Evolutionary conservation across 2,888 invertebrate genomes (phyloP).

Genomic region (Papilio gigon): DNA sequence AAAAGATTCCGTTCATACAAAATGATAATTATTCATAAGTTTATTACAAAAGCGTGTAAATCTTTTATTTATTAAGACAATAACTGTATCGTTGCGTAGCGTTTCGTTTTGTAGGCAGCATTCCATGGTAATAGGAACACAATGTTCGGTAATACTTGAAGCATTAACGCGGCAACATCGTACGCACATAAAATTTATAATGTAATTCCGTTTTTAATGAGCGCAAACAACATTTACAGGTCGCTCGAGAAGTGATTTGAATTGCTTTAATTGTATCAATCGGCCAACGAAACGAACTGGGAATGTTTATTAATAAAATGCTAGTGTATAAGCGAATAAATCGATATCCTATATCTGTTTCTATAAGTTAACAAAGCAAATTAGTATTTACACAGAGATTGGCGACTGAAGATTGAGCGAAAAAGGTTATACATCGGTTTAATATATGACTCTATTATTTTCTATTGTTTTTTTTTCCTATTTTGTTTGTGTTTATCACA

Average conservation of each 20-base stretch:
- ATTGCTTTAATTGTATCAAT: constrained; percentile 72
- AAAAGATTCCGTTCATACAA: background rate
- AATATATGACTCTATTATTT: too few relatives aligned
- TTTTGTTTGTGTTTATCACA: background rate
- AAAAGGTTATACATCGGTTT: too few relatives aligned
- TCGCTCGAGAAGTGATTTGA: constrained; percentile 74
- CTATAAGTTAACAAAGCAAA: too few relatives aligned
- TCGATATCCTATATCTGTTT: too few relatives aligned
- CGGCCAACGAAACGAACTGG: constrained; percentile 64
- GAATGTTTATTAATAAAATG: constrained; percentile 42
- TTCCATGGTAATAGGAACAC: constrained; percentile 50
- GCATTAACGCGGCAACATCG: constrained; percentile 64
- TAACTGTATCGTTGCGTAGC: constrained; percentile 10
- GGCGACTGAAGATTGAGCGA: background rate
- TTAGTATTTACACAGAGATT: too few relatives aligned
- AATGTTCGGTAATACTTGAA: constrained; percentile 66
- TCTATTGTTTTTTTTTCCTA: background rate
- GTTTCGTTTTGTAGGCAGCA: constrained; percentile 27
- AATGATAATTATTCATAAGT: constrained; percentile 9
- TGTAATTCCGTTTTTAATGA: constrained; percentile 74
- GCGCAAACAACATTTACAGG: constrained; percentile 75
- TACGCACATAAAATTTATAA: constrained; percentile 73
- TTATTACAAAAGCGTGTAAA: constrained; percentile 19
- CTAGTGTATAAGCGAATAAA: background rate
- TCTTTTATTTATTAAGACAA: constrained; percentile 25